Percentiles rank a stretch among this genome's conserved stretches.
These are phyloP conservation scores for Poecilia picta DNA, from an alignment of 2,797 vertebrate species.

Conservation along the genomic window DNA sequence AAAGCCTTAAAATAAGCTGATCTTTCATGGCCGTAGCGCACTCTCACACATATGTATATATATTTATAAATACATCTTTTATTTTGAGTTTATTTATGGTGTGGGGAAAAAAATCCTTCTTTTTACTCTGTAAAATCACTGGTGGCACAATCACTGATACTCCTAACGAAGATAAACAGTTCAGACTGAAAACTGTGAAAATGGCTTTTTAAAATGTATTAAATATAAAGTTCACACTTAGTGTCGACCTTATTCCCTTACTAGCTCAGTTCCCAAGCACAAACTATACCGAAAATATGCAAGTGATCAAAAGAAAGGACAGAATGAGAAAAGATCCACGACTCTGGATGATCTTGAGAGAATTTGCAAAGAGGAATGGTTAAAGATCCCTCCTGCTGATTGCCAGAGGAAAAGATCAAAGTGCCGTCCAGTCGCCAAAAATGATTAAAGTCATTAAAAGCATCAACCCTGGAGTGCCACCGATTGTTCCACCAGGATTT, in stretches of 20 bases:
- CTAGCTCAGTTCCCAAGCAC: not conserved
- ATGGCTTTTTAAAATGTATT: not conserved
- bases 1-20: not conserved
- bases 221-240: not conserved
- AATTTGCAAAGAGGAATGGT: not conserved
- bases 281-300: not conserved
- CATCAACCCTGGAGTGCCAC: not conserved
- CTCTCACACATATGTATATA: not conserved
- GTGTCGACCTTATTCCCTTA: not conserved
- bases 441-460: not conserved
- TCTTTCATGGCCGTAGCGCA: not conserved
- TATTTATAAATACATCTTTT: not conserved
- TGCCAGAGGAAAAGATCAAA: not conserved
- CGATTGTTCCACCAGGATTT: not conserved
- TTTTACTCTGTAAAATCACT: not conserved
- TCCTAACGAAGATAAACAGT: not conserved
- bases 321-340: not conserved
- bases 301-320: not conserved
- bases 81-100: not conserved
- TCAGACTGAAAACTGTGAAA: not conserved
- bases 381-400: not conserved
- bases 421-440: not conserved
- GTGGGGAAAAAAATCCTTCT: not conserved
- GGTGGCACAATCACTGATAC: not conserved
- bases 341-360: not conserved